Base-by-base conservation (phyloP, 2,888 invertebrate genomes). In the Netelia inedita region DNA sequence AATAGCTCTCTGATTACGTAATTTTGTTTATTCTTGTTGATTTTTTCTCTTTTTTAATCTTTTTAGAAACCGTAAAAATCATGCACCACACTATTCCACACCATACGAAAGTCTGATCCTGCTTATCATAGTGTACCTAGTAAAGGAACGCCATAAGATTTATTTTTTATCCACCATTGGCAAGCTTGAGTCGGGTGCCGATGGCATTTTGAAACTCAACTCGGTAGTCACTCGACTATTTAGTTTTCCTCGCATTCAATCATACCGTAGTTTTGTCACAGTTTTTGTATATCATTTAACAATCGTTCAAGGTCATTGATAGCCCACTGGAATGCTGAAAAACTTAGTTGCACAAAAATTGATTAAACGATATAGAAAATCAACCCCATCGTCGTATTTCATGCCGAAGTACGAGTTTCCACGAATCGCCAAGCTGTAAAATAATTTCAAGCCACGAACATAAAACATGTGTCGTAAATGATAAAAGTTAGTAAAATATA, bases 11-110 rank as follows among this genome's bases (percentile, higher is more conserved):
- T 41, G 59, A 11, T 50, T 43, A 46, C 41, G 43, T 59, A 23
- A 23, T 46, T 79, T 55, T 57, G 10, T 14, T 73, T 53, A 28
- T 35, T 35, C 8, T 35, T 35, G 35, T 35, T 35, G 35, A 1
- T 35, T 35, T 35, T 35, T 35, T 35, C 6, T 35, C 57, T 57
- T n/a, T 50, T 14, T 68, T 11, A 35, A 35, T 59, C 73, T 61
- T 74, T 66, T 72, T 50, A 41, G 53, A 16, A 16, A 28, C 82
- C 10, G 55, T 72, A 68, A 78, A 76, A 79, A 78, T 73, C 85
- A 85, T 86, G 86, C 87, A 83, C 84, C 82, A 85, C 87, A 87
- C 91, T 90, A 92, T 91, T 92, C 91, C 90, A 87, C 91, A 91
- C 91, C 92, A 90, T 91, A 89, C 91, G 85, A 82, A 61, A 84